Percentiles rank a stretch among this genome's conserved stretches.
These are phyloP conservation scores for Pluvialis apricaria DNA, from an alignment of 2,113 vertebrate species.

Conservation along the genomic window DNA sequence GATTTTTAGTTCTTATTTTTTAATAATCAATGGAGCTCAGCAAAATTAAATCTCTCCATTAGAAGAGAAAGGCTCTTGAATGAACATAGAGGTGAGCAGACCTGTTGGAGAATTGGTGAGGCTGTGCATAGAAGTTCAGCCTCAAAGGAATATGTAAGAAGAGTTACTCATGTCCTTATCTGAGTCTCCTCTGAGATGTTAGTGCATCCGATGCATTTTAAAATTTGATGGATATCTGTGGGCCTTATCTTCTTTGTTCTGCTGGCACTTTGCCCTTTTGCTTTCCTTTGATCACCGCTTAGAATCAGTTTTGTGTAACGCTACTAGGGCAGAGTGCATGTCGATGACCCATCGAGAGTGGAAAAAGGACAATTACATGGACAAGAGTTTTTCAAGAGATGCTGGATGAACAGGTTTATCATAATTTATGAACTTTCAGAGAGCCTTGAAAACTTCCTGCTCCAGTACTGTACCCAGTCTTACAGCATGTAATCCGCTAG, in stretches of 20 bases:
- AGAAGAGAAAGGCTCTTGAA: background rate
- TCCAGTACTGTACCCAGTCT: background rate
- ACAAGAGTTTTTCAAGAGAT: background rate
- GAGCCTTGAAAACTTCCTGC: background rate
- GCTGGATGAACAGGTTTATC: background rate
- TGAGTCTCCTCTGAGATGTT: conserved; percentile 35
- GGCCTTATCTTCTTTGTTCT: conserved; percentile 44
- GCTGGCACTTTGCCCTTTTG: conserved; percentile 16
- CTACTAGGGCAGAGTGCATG: background rate
- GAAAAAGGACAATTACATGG: conserved; percentile 19
- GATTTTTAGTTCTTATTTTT: background rate
- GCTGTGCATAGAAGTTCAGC: background rate
- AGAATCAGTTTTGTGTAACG: background rate
- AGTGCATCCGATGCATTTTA: conserved; percentile 37
- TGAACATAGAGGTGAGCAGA: background rate
- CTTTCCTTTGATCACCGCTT: background rate
- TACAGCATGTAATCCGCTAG: background rate
- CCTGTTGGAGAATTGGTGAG: background rate
- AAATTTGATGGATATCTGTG: conserved; percentile 51
- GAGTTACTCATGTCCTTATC: conserved; percentile 36
- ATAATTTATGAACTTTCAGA: background rate
- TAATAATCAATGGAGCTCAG: background rate
- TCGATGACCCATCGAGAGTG: background rate
- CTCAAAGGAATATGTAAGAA: conserved; percentile 20
- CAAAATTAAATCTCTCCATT: background rate